A percentile compares a stretch with the other conserved stretches of the same genome.
Evolutionary conservation across 2,113 vertebrate genomes (phyloP).

Genomic region (Labeo rohita): DNA sequence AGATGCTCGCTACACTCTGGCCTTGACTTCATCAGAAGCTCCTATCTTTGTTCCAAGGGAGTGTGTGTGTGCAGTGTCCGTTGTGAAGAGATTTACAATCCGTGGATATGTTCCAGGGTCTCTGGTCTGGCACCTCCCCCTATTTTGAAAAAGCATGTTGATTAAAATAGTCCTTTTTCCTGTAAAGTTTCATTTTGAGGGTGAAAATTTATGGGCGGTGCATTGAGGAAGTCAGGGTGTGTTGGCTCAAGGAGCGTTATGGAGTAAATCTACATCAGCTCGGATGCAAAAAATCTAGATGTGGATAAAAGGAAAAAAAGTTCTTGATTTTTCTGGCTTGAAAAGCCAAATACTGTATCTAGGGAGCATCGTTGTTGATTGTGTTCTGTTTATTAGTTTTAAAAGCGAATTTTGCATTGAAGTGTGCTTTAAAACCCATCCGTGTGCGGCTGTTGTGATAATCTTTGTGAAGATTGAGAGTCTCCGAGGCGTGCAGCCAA

Average conservation of each 20-base stretch:
- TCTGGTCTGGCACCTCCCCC: not conserved
- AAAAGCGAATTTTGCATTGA: not conserved
- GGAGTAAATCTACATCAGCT: not conserved
- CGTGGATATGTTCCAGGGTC: not conserved
- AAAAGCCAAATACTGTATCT: not conserved
- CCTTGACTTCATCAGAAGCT: slow-evolving; percentile 3
- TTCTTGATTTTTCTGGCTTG: not conserved
- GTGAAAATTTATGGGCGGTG: not conserved
- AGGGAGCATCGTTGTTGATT: too few relatives aligned
- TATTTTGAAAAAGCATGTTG: not conserved
- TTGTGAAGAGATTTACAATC: slow-evolving; percentile 21
- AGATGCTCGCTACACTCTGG: not conserved
- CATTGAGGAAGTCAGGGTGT: not conserved
- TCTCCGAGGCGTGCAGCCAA: slow-evolving; percentile 9
- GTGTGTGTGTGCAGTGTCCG: not conserved
- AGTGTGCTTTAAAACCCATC: not conserved
- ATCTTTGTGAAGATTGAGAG: slow-evolving; percentile 24
- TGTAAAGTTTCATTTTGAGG: not conserved
- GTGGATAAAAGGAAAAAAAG: not conserved
- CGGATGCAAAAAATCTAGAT: not conserved
- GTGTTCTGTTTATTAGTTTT: not conserved
- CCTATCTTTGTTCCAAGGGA: not conserved
- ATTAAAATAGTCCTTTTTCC: not conserved
- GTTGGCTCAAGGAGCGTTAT: not conserved
- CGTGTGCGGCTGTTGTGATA: not conserved